Percentiles rank a stretch among this genome's conserved stretches.
Evolutionary conservation across 2,797 vertebrate genomes (phyloP).

Genomic region (Naso thynnoides): DNA sequence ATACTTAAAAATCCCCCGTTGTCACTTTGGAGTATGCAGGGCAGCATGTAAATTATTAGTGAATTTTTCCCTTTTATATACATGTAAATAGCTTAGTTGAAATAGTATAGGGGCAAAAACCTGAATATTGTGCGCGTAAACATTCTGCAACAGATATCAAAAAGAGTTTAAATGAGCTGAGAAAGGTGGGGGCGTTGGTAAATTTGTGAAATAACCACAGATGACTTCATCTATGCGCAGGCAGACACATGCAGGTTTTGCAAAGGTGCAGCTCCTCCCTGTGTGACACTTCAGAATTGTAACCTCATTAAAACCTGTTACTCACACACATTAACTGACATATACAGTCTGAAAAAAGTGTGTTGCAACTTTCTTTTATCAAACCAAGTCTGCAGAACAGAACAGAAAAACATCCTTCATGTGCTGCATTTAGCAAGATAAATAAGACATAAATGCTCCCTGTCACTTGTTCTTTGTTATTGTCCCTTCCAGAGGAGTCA

Average conservation of each 20-base stretch:
- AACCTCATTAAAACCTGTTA: slow-evolving; percentile 34
- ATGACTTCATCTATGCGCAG: not conserved
- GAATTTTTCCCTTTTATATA: no score
- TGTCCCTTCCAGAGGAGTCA: slow-evolving; percentile 42
- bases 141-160: slow-evolving; percentile 3
- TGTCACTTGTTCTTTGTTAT: slow-evolving; percentile 48
- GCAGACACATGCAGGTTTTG: slow-evolving; percentile 5
- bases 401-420: slow-evolving; percentile 30
- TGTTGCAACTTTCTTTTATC: slow-evolving; percentile 13
- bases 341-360: slow-evolving; percentile 14
- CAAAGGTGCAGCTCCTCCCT: slow-evolving; percentile 1
- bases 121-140: no score
- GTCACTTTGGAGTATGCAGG: no score
- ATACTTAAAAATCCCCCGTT: no score
- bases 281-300: not conserved
- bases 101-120: no score
- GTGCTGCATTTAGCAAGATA: slow-evolving; percentile 41
- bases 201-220: not conserved
- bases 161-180: slow-evolving; percentile 3
- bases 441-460: slow-evolving; percentile 45
- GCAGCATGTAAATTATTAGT: no score
- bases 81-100: no score
- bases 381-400: slow-evolving; percentile 21
- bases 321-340: slow-evolving; percentile 44
- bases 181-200: not conserved